Evolutionary conservation across 2,888 invertebrate species (phyloP), one percentile per base, ranked within the genome.

Genomic region (Hyposoter dolosus): DNA sequence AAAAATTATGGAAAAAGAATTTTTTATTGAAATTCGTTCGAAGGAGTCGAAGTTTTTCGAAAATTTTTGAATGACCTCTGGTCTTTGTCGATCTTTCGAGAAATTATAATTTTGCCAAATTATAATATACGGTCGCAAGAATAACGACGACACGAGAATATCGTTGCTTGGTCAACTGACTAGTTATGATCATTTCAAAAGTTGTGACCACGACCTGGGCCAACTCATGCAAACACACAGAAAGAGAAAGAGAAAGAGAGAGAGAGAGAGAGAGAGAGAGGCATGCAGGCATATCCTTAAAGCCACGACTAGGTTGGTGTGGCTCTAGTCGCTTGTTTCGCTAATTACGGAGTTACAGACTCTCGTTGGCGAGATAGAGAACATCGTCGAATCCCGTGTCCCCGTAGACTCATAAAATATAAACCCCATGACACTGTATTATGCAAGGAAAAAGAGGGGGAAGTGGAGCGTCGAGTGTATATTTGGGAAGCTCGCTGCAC

Each of bases 141-240:
- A 40, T 47, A 28, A 28, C 23, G 32, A 47, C 28, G 68, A 53
- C 47, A 40, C n/a, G 79, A 65, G 56, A 23, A 35, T 78, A 53
- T 50, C 7, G 10, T 47, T 43, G 77, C 35, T 79, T 60, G 85
- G 82, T 85, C 83, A 35, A 68, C 71, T 75, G 65, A 68, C 79
- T 82, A 87, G 85, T 88, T 84, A 88, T 85, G 88, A 84, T 88
- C 78, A 87, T 88, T 88, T 87, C 71, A 83, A 88, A 88, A 88
- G 83, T 88, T 87, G 84, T 23, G 69, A 83, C 88, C 82, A 74
- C 81, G 81, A 87, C 84, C 83, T 84, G 71, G 79, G 56, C 60
- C 84, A 86, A 84, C 77, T 80, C 66, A 17, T 45, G 47, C 28
- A 50, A 53, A 81, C 45, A 71, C 23, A 53, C 23, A 43, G 12